Evolutionary conservation across 2,888 invertebrate species (phyloP).

Genomic region (Hedya salicella): DNA sequence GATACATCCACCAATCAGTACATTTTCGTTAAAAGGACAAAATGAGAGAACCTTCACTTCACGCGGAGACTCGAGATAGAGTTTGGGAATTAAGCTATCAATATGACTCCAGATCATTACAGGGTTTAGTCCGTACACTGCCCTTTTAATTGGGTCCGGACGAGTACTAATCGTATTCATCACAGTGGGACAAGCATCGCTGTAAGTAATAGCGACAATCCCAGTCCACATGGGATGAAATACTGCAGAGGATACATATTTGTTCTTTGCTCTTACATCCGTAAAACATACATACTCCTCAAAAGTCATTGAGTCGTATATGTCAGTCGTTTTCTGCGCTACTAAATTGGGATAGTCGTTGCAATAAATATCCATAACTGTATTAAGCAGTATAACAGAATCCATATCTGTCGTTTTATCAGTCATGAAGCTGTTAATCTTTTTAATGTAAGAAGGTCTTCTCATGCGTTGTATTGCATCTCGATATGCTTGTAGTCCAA

Average conservation of each 20-base stretch:
- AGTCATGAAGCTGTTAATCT: constrained; percentile 64
- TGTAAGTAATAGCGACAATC: constrained; percentile 87
- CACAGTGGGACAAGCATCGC: constrained; percentile 82
- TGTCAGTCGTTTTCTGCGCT: constrained; percentile 60
- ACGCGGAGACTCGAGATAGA: constrained; percentile 87
- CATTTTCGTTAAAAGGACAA: constrained; percentile 88
- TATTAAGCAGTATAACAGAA: constrained; percentile 74
- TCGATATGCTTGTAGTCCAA: constrained; percentile 64
- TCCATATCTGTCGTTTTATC: constrained; percentile 62
- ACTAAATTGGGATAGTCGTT: constrained; percentile 86
- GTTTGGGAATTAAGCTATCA: constrained; percentile 88
- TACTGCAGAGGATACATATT: constrained; percentile 86
- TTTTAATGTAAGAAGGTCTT: constrained; percentile 71
- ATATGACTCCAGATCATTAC: constrained; percentile 91
- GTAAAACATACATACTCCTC: constrained; percentile 87
- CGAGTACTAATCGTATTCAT: constrained; percentile 71
- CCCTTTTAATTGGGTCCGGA: constrained; percentile 80
- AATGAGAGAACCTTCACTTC: constrained; percentile 88
- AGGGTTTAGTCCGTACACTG: constrained; percentile 86
- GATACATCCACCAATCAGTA: constrained; percentile 88
- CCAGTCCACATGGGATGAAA: constrained; percentile 91
- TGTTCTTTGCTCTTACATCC: constrained; percentile 87
- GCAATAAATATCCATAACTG: constrained; percentile 85
- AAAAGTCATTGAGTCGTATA: constrained; percentile 70
- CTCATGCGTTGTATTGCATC: constrained; percentile 66